Evolutionary conservation across 2,888 invertebrate genomes (phyloP).

Genomic region (Thymelicus sylvestris): DNA sequence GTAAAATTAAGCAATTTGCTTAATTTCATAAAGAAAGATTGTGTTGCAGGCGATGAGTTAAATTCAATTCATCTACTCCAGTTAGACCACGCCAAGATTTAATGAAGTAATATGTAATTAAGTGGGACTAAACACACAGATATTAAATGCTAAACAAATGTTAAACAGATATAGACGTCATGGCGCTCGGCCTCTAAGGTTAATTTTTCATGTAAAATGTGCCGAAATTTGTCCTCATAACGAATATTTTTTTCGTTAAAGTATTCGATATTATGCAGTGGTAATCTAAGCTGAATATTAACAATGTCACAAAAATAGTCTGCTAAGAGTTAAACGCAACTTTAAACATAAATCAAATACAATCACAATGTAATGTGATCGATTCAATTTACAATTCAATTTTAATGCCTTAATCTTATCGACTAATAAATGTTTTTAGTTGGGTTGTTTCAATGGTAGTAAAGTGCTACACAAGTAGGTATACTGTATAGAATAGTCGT

Average conservation of each 20-base stretch:
- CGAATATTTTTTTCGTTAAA: too few species aligned
- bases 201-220: too few species aligned
- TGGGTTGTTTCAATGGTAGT: not conserved
- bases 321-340: not conserved
- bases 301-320: not conserved
- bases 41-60: too few species aligned
- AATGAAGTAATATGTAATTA: slow-evolving; percentile 23
- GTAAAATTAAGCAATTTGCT: too few species aligned
- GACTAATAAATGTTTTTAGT: slow-evolving; percentile 1
- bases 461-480: not conserved
- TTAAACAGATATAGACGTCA: too few species aligned
- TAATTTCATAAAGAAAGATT: too few species aligned
- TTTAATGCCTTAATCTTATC: slow-evolving; percentile 13
- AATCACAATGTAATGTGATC: slow-evolving; percentile 22
- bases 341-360: slow-evolving; percentile 30
- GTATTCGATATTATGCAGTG: too few species aligned
- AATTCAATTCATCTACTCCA: not conserved
- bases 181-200: too few species aligned
- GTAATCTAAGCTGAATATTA: not conserved
- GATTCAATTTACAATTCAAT: slow-evolving; percentile 13
- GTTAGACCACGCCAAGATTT: not conserved
- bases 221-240: too few species aligned
- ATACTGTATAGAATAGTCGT: slow-evolving; percentile 19
- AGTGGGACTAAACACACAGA: not conserved
- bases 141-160: too few species aligned